Percentiles rank a stretch among this genome's conserved stretches.
These are phyloP conservation scores for Drosophila grimshawi DNA, from an alignment of 1,140 invertebrate species.

Conservation along the genomic window DNA sequence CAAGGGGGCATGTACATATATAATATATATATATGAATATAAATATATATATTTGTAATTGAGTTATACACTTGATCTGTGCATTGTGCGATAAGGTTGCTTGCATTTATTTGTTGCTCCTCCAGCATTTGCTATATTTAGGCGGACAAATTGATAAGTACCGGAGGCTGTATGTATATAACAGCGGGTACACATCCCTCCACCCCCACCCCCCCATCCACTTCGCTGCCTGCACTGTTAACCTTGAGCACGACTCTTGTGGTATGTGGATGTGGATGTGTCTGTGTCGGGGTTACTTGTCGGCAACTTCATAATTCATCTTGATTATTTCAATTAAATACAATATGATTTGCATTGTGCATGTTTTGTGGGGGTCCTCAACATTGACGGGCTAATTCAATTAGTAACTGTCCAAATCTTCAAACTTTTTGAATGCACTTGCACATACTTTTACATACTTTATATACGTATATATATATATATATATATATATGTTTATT, in stretches of 20 bases:
- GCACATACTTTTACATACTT: not conserved
- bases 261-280: not conserved
- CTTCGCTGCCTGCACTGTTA: conserved; percentile 51
- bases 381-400: conserved; percentile 73
- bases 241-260: conserved; percentile 74
- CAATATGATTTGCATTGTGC: conserved; percentile 78
- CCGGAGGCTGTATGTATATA: conserved; percentile 27
- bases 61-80: conserved; percentile 10
- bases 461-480: not conserved
- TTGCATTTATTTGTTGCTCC: conserved; percentile 30
- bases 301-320: conserved; percentile 67
- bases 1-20: conserved; percentile 17
- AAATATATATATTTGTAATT: not conserved
- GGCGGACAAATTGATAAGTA: conserved; percentile 67
- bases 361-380: conserved; percentile 48
- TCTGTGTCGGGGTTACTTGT: conserved; percentile 17
- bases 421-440: not conserved
- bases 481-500: conserved; percentile 3
- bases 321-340: conserved; percentile 82
- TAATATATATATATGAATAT: conserved; percentile 14
- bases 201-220: not conserved
- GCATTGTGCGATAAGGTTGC: conserved; percentile 51
- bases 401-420: conserved; percentile 56
- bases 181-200: not conserved
- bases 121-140: conserved; percentile 50